These are phyloP conservation scores for Eutolmus rufibarbis DNA, from an alignment of 2,888 invertebrate genomes.

Conservation along the genomic window DNA sequence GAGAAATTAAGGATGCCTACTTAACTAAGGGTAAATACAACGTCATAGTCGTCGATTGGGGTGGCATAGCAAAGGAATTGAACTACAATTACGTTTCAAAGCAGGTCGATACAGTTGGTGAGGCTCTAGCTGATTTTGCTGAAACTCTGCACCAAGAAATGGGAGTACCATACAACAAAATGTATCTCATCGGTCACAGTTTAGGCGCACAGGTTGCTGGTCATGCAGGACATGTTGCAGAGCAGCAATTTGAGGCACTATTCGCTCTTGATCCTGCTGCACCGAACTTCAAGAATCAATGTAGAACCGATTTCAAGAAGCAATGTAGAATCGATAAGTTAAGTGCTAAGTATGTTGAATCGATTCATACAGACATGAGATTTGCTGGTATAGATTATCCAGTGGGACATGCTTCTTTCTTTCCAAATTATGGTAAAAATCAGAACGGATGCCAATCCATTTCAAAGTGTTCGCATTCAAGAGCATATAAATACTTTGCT, in stretches of 20 bases:
- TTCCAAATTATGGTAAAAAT: constrained; percentile 51
- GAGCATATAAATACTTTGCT: constrained; percentile 44
- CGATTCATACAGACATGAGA: constrained; percentile 52
- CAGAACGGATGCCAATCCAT: constrained; percentile 52
- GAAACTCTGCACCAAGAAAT: background rate
- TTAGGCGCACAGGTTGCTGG: constrained; percentile 26
- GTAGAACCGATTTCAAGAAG: constrained; percentile 40
- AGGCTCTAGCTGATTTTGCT: background rate
- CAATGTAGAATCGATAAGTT: constrained; percentile 37
- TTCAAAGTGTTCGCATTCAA: constrained; percentile 43
- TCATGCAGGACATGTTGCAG: background rate
- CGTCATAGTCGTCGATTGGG: constrained; percentile 68
- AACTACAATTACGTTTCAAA: constrained; percentile 6
- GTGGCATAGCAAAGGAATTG: constrained; percentile 46
- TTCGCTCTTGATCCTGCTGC: constrained; percentile 24
- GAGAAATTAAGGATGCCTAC: constrained; percentile 57
- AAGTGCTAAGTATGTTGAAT: constrained; percentile 51
- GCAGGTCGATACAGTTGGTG: background rate
- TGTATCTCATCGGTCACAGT: constrained; percentile 15
- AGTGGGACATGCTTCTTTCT: constrained; percentile 52
- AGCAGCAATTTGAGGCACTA: background rate
- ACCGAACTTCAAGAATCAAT: background rate
- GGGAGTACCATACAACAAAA: background rate
- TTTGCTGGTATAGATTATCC: constrained; percentile 47
- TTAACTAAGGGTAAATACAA: constrained; percentile 66